phyloP scores from a whole-genome alignment of 2,797 vertebrate genomes.

The Holocentrus rufus region DNA sequence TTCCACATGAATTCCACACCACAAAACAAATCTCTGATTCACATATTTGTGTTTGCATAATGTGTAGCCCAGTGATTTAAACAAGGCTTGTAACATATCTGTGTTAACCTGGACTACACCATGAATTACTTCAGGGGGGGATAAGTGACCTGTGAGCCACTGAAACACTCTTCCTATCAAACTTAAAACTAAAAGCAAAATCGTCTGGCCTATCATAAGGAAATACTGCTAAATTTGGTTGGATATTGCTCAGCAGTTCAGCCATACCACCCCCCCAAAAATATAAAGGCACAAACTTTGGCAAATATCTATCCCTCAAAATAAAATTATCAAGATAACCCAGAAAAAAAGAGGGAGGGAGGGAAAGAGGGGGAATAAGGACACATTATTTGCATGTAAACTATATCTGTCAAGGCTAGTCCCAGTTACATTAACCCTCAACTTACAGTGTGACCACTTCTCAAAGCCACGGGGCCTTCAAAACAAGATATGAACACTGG shows the following conservation, averaged over 20 bases:
- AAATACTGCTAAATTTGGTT: conserved; percentile 73
- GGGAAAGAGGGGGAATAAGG: conserved; percentile 40
- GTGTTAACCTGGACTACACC: conserved; percentile 68
- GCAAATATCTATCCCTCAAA: conserved; percentile 40
- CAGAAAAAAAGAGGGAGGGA: conserved; percentile 19
- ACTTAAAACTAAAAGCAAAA: conserved; percentile 50
- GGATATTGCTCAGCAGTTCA: conserved; percentile 75
- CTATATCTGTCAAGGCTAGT: conserved; percentile 68
- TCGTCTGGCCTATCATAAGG: conserved; percentile 72
- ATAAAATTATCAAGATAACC: conserved; percentile 1
- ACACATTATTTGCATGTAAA: conserved; percentile 69
- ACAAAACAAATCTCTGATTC: conserved; percentile 68
- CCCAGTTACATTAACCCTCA: conserved; percentile 62
- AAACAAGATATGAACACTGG: conserved; percentile 64
- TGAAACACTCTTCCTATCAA: conserved; percentile 43
- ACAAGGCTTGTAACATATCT: conserved; percentile 49
- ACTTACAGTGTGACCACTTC: conserved; percentile 66
- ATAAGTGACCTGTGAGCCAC: conserved; percentile 41
- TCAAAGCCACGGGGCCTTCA: conserved; percentile 51
- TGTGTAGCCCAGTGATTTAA: conserved; percentile 75
- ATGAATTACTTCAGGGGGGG: conserved; percentile 45
- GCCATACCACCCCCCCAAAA: conserved; percentile 41
- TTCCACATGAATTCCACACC: conserved; percentile 81
- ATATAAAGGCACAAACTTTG: conserved; percentile 72
- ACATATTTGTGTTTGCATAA: conserved; percentile 77